Conservation (phyloP, 2,888 invertebrate genomes). For the Thelaira solivaga region DNA sequence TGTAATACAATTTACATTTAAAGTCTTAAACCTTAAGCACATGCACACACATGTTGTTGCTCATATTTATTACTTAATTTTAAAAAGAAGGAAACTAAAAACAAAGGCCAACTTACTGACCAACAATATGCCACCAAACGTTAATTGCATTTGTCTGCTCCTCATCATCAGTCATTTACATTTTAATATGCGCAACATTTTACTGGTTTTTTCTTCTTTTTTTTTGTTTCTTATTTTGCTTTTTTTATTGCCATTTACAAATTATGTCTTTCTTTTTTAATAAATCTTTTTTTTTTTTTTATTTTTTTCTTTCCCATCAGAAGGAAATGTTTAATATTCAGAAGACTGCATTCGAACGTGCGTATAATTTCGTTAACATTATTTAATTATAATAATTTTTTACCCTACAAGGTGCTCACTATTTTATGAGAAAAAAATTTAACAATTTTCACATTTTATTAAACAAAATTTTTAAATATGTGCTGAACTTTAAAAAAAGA, state of each 20-base stretch:
- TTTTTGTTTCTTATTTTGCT: too few relatives aligned
- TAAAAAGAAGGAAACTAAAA: conserved; percentile 12
- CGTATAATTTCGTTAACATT: not conserved
- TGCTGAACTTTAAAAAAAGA: too few relatives aligned
- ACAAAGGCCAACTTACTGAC: conserved; percentile 35
- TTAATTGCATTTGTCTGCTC: conserved; percentile 58
- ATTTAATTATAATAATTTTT: not conserved
- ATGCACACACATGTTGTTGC: conserved; percentile 4
- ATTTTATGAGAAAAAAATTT: too few relatives aligned
- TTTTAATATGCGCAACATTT: conserved; percentile 18
- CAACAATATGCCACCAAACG: conserved; percentile 40
- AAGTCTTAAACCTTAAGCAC: not conserved
- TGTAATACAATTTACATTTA: too few relatives aligned
- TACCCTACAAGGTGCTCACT: too few relatives aligned
- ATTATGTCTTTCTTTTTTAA: conserved; percentile 22
- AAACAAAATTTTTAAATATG: too few relatives aligned
- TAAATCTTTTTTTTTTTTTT: conserved; percentile 20
- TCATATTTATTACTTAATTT: conserved; percentile 30
- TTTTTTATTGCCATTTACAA: conserved; percentile 22
- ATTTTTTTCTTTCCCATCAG: conserved; percentile 32
- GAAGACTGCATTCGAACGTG: conserved; percentile 15
- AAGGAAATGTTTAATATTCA: conserved; percentile 27
- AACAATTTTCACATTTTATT: too few relatives aligned
- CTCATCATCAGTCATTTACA: conserved; percentile 47
- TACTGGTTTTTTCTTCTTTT: conserved; percentile 13